Conservation (phyloP, 1,140 invertebrate genomes). For the Anagrus nilaparvatae region DNA sequence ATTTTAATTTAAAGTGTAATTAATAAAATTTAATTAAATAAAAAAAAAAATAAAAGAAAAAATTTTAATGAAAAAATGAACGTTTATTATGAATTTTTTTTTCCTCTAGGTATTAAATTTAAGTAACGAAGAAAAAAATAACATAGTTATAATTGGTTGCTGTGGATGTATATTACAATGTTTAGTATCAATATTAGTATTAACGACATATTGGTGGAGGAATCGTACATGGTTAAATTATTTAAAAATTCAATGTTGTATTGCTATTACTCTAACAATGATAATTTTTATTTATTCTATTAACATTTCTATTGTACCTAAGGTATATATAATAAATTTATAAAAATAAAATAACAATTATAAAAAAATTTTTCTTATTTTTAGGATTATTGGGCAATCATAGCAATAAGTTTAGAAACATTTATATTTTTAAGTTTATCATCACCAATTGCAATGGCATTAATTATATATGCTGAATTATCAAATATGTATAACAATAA, state of each 20-base stretch:
- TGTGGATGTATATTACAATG: conserved; percentile 49
- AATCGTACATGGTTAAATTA: conserved; percentile 52
- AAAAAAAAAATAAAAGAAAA: too few relatives aligned
- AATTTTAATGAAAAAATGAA: too few relatives aligned
- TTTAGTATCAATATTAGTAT: conserved; percentile 43
- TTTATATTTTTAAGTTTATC: conserved; percentile 46
- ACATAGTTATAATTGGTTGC: conserved; percentile 50
- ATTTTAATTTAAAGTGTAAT: too few relatives aligned
- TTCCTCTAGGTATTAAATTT: conserved; percentile 21
- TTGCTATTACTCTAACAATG: conserved; percentile 49
- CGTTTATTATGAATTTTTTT: neutral
- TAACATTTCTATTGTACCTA: conserved; percentile 44
- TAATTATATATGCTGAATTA: conserved; percentile 49
- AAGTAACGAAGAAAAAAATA: conserved; percentile 28
- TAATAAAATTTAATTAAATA: too few relatives aligned
- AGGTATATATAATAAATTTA: neutral
- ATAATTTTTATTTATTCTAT: conserved; percentile 51
- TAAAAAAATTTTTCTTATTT: conserved; percentile 9
- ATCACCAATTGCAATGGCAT: conserved; percentile 46
- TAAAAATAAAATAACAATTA: neutral
- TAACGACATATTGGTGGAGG: conserved; percentile 48
- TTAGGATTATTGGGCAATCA: conserved; percentile 36
- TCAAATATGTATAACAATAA: conserved; percentile 40
- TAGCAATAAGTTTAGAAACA: conserved; percentile 42
- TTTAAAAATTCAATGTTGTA: conserved; percentile 56